Evolutionary conservation across 2,113 vertebrate species (phyloP).

Genomic region (Eulemur rufifrons): DNA sequence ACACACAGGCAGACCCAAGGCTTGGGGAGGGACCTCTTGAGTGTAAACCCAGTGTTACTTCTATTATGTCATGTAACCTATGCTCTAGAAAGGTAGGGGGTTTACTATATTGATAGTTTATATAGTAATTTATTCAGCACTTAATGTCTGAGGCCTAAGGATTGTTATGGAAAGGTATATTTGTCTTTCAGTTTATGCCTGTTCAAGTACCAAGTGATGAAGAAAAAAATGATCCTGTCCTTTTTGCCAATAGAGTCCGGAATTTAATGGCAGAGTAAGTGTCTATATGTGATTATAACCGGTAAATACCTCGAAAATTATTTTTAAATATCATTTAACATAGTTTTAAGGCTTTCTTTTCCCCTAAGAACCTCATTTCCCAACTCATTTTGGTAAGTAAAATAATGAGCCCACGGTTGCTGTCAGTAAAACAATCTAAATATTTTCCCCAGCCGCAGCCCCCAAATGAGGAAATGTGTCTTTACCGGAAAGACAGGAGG

Average conservation of each 20-base stretch:
- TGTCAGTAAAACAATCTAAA: not conserved
- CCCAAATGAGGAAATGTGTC: not conserved
- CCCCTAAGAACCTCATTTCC: not conserved
- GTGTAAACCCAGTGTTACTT: not conserved
- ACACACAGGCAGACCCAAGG: not conserved
- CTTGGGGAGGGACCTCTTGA: not conserved
- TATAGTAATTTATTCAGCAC: not conserved
- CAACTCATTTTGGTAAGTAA: not conserved
- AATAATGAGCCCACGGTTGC: not conserved
- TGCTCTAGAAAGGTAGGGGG: not conserved
- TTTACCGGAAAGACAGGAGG: not conserved
- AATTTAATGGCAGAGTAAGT: conserved; percentile 93
- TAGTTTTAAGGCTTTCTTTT: not conserved
- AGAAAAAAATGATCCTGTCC: conserved; percentile 89
- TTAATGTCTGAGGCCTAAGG: not conserved
- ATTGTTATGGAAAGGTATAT: not conserved
- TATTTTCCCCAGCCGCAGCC: not conserved
- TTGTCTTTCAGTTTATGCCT: conserved; percentile 92
- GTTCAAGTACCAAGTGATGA: conserved; percentile 91
- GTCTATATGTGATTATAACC: not conserved
- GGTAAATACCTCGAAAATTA: not conserved
- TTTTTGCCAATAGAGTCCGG: conserved; percentile 92
- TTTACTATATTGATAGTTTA: not conserved
- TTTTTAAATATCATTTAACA: not conserved
- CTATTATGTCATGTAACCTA: fast-evolving